Conservation (phyloP, 2,113 vertebrate genomes). For the Urocolius indicus region DNA sequence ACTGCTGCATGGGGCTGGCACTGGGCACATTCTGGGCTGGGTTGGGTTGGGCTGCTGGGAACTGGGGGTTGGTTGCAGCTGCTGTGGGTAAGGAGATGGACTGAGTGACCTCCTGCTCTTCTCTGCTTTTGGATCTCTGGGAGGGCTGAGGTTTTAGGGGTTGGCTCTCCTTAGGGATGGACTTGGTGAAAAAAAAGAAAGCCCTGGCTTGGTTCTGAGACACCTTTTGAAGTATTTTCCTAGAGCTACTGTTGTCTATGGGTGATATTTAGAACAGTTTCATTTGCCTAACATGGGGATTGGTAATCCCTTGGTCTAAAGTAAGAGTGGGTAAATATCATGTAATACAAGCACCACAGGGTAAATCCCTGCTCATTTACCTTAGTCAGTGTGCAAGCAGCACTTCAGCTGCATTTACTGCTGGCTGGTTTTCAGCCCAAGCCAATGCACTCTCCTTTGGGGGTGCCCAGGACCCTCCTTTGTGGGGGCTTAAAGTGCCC, state of each 20-base stretch:
- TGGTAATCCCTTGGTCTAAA: neutral
- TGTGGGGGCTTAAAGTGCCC: no score
- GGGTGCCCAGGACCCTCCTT: neutral
- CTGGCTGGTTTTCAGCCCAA: neutral
- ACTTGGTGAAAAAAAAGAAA: neutral
- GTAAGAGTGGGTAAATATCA: neutral
- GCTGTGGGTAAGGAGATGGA: neutral
- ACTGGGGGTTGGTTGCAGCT: neutral
- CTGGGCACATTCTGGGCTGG: rapidly evolving
- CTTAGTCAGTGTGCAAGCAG: neutral
- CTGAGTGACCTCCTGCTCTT: neutral
- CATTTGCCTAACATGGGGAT: neutral
- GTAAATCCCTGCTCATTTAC: neutral
- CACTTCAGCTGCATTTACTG: neutral
- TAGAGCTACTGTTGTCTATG: neutral
- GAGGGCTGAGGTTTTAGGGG: neutral
- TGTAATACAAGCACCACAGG: neutral
- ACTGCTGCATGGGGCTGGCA: constrained; percentile 38
- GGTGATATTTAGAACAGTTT: neutral
- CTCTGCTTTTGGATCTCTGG: neutral
- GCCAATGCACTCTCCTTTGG: neutral
- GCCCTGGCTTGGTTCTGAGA: neutral
- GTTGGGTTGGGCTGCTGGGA: neutral
- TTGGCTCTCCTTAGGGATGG: neutral
- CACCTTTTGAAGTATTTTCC: neutral